Evolutionary conservation across 2,113 vertebrate genomes (phyloP).

Genomic region (Caloenas nicobarica): DNA sequence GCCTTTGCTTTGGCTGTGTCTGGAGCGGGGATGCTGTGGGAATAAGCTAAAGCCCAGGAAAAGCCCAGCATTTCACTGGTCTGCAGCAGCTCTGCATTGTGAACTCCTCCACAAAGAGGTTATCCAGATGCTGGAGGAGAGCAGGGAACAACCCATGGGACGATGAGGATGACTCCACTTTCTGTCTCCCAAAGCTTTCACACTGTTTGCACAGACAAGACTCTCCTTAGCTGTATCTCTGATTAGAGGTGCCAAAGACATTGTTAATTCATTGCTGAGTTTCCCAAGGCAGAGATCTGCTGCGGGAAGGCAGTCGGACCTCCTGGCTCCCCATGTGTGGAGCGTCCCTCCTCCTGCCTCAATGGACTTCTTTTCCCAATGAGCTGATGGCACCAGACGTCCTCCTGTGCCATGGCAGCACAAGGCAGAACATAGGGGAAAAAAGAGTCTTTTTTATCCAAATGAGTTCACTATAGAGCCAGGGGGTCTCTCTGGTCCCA

Average conservation of each 20-base stretch:
- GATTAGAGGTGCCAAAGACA: background rate
- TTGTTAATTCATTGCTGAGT: background rate
- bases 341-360: background rate
- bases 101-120: background rate
- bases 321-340: rapidly evolving
- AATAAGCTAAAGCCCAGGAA: background rate
- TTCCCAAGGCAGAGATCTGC: background rate
- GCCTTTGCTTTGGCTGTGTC: background rate
- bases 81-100: background rate
- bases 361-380: background rate
- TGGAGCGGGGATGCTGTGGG: background rate
- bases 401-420: background rate
- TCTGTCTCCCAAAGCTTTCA: background rate
- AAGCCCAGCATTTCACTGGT: background rate
- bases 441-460: background rate
- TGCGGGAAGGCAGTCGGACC: background rate
- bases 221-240: background rate
- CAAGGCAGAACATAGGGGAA: rapidly evolving
- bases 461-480: background rate
- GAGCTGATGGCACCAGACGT: background rate
- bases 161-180: background rate
- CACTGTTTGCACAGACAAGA: background rate
- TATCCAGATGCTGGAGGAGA: background rate
- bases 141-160: background rate
- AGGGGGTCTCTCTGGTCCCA: rapidly evolving